phyloP scores from a whole-genome alignment of 2,113 vertebrate genomes.

The Gasterosteus nipponicus region DNA sequence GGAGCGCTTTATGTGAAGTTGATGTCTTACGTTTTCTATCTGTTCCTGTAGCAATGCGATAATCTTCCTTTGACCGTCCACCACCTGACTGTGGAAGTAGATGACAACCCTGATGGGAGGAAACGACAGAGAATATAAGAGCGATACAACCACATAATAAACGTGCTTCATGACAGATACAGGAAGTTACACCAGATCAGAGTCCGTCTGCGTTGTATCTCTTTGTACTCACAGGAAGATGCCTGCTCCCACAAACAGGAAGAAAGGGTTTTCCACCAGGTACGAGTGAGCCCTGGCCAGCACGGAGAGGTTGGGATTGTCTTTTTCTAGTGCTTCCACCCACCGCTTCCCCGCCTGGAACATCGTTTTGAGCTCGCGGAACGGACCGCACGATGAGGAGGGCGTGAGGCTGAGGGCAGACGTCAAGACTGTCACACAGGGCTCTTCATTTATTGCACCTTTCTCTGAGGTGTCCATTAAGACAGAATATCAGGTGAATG shows the following conservation, averaged over 20 bases:
- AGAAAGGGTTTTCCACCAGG: constrained; percentile 87
- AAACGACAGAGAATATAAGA: constrained; percentile 7
- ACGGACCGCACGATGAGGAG: constrained; percentile 88
- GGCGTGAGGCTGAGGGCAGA: constrained; percentile 83
- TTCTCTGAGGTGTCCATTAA: not conserved
- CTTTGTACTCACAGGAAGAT: constrained; percentile 86
- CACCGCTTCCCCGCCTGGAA: constrained; percentile 85
- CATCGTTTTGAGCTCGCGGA: constrained; percentile 85
- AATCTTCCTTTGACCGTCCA: constrained; percentile 88
- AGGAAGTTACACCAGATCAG: not conserved
- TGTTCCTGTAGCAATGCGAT: constrained; percentile 88
- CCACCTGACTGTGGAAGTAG: constrained; percentile 92
- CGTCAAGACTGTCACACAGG: not conserved
- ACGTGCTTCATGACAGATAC: not conserved
- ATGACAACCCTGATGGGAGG: constrained; percentile 82
- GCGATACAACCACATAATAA: not conserved
- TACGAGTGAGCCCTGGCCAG: constrained; percentile 80
- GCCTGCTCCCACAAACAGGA: constrained; percentile 83
- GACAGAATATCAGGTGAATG: not conserved
- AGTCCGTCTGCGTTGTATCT: not conserved
- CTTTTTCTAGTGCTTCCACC: constrained; percentile 79
- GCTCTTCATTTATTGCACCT: not conserved
- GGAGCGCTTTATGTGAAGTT: not conserved
- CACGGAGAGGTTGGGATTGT: constrained; percentile 79
- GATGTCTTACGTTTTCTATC: constrained; percentile 86